Base-by-base conservation (phyloP, 2,113 vertebrate genomes). In the Urocitellus parryii region DNA sequence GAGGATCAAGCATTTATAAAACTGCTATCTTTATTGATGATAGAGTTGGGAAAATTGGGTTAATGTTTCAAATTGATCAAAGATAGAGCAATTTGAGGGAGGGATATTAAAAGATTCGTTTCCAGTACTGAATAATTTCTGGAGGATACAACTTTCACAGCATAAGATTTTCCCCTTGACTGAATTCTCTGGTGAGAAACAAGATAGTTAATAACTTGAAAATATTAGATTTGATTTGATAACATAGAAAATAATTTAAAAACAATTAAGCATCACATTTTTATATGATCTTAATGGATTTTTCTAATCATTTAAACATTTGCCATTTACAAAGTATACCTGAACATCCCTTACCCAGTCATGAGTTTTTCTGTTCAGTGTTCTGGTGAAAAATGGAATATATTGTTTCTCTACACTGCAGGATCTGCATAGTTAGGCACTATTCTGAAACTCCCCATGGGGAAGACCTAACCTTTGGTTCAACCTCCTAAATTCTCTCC, bases 1-100 rank as follows among this genome's bases (percentile, higher is more conserved):
- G n/a, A 92, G 45, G 45, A 72, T 88, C 32, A 96, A 63, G 39
- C 39, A 81, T 82, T 92, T 48, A 73, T n/a, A 88, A 95, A 82
- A 72, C 56, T 2, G 6, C 90, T 51, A 39, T 67, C 63, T 58
- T 63, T 12, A 72, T 56, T 4, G 61, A 5, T 29, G 27, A 9
- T 51, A 1, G 8, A 77, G 34, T 51, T 84, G 17, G 73, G 76
- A 76, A 84, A 37, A 77, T 16, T 67, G 32, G 27, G 8, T 68
- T 95, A 39, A 74, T 70, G 27, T 93, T 92, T 86, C 22, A 82
- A 58, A 53, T 45, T 45, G 7, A 8, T 45, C 45, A 45, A 9
- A 48, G 9, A 29, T 79, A 11, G n/a, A 53, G 16, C 63, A 89
- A 14, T 45, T 78, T 85, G 56, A 9, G 12, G 16, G n/a, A 92